Conservation (phyloP, 2,113 vertebrate genomes). For the Brachypteracias leptosomus region DNA sequence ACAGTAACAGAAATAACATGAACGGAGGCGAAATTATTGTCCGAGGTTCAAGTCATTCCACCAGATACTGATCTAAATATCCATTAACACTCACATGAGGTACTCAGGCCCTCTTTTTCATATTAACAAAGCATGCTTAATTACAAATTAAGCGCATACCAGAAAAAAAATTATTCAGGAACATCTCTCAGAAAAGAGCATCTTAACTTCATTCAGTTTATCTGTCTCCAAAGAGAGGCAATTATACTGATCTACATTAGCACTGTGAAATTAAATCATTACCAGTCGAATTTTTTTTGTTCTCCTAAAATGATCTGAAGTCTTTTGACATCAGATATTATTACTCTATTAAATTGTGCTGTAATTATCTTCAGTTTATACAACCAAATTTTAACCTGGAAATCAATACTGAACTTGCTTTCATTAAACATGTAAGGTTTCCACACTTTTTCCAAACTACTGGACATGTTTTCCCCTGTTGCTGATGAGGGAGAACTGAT, state of each 20-base stretch:
- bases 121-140: neutral
- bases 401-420: conserved; percentile 29
- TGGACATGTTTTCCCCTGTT: neutral
- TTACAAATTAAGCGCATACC: neutral
- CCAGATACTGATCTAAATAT: neutral
- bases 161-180: neutral
- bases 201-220: neutral
- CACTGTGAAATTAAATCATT: neutral
- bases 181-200: neutral
- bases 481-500: neutral
- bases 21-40: neutral
- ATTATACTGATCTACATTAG: neutral
- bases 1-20: neutral
- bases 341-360: neutral
- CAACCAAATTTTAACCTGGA: neutral
- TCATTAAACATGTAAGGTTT: neutral
- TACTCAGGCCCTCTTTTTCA: neutral
- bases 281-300: neutral
- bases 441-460: neutral
- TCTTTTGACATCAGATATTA: neutral
- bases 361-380: neutral
- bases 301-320: neutral
- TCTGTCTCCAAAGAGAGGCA: neutral
- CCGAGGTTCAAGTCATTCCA: neutral
- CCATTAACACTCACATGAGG: neutral